Evolutionary conservation across 2,797 vertebrate genomes (phyloP).

Genomic region (Huso huso): DNA sequence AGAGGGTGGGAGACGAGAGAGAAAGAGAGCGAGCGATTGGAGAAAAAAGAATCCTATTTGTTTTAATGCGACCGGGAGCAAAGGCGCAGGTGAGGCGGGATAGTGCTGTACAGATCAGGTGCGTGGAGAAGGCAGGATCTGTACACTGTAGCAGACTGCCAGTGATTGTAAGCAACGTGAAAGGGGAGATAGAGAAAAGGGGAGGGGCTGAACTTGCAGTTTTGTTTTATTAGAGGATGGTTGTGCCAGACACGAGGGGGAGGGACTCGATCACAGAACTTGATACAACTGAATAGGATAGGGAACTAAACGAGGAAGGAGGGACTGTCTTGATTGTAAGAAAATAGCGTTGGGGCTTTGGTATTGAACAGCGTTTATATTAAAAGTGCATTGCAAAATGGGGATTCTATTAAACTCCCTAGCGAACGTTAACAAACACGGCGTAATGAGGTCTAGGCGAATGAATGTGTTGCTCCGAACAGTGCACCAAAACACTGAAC

Average conservation of each 20-base stretch:
- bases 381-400: too few relatives aligned
- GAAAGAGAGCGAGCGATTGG: slow-evolving; percentile 7
- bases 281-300: slow-evolving; percentile 33
- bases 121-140: slow-evolving; percentile 29
- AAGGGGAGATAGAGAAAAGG: slow-evolving; percentile 50
- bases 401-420: too few relatives aligned
- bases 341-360: too few relatives aligned
- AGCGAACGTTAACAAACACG: too few relatives aligned
- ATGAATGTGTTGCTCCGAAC: too few relatives aligned
- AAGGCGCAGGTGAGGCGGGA: slow-evolving; percentile 26
- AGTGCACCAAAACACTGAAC: too few relatives aligned
- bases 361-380: too few relatives aligned
- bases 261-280: slow-evolving; percentile 46
- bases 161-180: slow-evolving; percentile 48
- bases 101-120: slow-evolving; percentile 30
- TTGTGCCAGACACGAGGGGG: slow-evolving; percentile 51
- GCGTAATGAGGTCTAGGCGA: too few relatives aligned
- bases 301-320: slow-evolving; percentile 23
- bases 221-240: slow-evolving; percentile 54
- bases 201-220: slow-evolving; percentile 62
- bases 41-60: slow-evolving; percentile 18
- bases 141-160: slow-evolving; percentile 15
- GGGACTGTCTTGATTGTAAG: slow-evolving; percentile 35
- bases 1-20: slow-evolving; percentile 14
- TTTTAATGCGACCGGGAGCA: slow-evolving; percentile 24